A percentile compares a stretch with the other conserved stretches of the same genome.
Conservation (phyloP, 2,888 invertebrate genomes). For the Synergus laeviventris region DNA sequence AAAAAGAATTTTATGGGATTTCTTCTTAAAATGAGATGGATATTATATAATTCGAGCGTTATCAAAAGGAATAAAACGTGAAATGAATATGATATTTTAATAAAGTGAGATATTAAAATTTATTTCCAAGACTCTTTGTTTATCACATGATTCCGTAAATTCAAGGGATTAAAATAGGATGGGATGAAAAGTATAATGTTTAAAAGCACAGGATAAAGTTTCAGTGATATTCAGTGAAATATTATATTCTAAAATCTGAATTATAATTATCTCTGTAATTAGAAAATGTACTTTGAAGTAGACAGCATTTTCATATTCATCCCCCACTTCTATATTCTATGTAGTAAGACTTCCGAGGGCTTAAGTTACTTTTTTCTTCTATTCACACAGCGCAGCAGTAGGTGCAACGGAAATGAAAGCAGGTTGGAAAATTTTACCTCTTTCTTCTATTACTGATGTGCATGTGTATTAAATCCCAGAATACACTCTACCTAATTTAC, state of each 20-base stretch:
- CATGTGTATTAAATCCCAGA: neutral
- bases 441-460: conserved; percentile 13
- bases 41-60: too few species aligned
- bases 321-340: neutral
- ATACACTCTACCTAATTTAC: neutral
- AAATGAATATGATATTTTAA: neutral
- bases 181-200: neutral
- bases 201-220: neutral
- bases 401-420: conserved; percentile 2
- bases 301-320: neutral
- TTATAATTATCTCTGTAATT: conserved; percentile 18
- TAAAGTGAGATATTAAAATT: neutral
- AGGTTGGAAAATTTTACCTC: neutral
- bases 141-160: accelerated
- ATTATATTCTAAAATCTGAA: neutral
- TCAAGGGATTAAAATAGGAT: neutral
- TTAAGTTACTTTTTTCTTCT: conserved; percentile 22
- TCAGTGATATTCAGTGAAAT: neutral
- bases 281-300: conserved; percentile 1
- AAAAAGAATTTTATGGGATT: neutral
- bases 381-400: neutral
- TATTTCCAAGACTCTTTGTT: neutral
- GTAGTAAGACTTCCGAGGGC: neutral
- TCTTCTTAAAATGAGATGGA: too few species aligned
- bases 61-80: too few species aligned